Evolutionary conservation across 2,888 invertebrate genomes (phyloP), one percentile per base, ranked within the genome.

Genomic region (Tipula helvola): DNA sequence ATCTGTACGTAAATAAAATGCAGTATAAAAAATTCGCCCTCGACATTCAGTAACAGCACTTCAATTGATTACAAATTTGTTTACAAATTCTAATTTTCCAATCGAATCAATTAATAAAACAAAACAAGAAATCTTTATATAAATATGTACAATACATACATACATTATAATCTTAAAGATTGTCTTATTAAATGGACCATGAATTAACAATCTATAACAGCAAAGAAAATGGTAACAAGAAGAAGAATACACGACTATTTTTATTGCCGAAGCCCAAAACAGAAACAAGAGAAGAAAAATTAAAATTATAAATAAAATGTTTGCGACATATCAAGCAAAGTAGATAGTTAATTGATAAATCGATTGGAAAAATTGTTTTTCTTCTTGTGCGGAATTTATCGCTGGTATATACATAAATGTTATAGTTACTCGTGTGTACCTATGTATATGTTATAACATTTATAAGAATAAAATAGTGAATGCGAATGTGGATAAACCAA

Each of bases 301-400:
- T 71, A 71, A 71, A 71, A 71, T 28, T 71, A 71, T 28, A 71
- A 84, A 84, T 84, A 84, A 39, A 84, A 41, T 84, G 84, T 84
- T 84, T 84, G 36, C 39, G 84, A 84, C 84, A 84, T 39, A 39
- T 84, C 84, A 84, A 84, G 71, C 84, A 84, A 84, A 84, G 84
- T 84, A 84, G 84, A 84, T 84, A 84, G 84, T 84, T 84, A 84
- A 84, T 84, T 84, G 84, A 84, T 41, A 84, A 84, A 84, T 84
- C 84, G 84, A 84, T 39, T 84, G 84, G 84, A 84, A 84, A 84
- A 39, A 39, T 41, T 16, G 36, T 84, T 84, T 84, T 84, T 84
- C 41, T 84, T 84, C 10, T 71, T 71, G 52, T 71, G 71, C 71
- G 71, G 71, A 71, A 71, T 71, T 71, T 71, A 71, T 71, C 71